Evolutionary conservation across 2,888 invertebrate genomes (phyloP).

Genomic region (Unio delphinus): DNA sequence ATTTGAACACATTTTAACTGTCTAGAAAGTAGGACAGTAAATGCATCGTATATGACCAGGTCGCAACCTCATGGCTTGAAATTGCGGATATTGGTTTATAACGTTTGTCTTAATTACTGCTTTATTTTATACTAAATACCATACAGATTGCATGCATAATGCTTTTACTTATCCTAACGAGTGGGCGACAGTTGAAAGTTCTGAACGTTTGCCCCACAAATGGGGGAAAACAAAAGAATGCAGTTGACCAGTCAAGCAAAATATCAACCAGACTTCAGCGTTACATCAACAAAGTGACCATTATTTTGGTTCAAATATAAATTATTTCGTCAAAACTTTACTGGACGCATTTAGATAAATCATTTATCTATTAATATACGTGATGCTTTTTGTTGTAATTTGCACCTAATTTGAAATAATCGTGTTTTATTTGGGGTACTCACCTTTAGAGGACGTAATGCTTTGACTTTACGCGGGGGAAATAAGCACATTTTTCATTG

Average conservation of each 20-base stretch:
- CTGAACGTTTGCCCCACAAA: constrained; percentile 14
- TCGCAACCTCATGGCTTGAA: too few species aligned
- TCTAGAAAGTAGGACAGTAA: too few species aligned
- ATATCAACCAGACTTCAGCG: too few species aligned
- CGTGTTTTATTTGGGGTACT: constrained; percentile 33
- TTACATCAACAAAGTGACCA: neutral
- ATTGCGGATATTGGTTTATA: too few species aligned
- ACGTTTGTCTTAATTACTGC: too few species aligned
- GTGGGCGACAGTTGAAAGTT: neutral
- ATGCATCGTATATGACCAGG: too few species aligned
- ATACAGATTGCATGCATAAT: neutral
- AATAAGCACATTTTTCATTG: constrained; percentile 42
- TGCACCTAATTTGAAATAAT: constrained; percentile 14
- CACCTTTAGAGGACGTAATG: constrained; percentile 50
- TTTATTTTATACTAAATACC: too few species aligned
- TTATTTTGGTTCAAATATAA: neutral
- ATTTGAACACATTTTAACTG: too few species aligned
- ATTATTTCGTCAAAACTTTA: constrained; percentile 5
- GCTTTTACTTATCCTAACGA: neutral
- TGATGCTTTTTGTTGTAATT: constrained; percentile 6
- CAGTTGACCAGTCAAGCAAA: too few species aligned
- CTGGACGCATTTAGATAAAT: constrained; percentile 18
- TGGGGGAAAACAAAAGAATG: constrained; percentile 19
- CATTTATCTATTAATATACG: constrained; percentile 13
- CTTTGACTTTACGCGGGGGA: constrained; percentile 58